Base-by-base conservation (phyloP, 2,888 invertebrate genomes). In the Subacronicta megacephala region DNA sequence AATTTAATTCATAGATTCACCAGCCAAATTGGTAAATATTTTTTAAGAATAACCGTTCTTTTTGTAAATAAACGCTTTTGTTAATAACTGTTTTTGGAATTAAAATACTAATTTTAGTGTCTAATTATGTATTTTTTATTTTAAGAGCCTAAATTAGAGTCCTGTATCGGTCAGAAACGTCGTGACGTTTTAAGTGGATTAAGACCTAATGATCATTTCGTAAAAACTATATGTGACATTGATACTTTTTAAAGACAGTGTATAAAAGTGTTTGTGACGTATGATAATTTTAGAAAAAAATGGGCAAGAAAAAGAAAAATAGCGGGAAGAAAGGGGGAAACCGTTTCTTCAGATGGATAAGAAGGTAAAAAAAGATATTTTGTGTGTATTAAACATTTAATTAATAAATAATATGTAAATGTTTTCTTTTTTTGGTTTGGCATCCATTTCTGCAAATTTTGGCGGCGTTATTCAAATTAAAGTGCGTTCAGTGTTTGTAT, bases 231-330 rank as follows among this genome's bases (percentile, higher is more conserved):
- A 78, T 63, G 63, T 75, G 52, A 63, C 61, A 61, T 57, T 62
- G 52, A 68, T 69, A 75, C 66, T 62, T 49, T 62, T 62, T 65
- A 64, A 78, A 81, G 78, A 84, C 80, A 79, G 80, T 70, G 75
- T 62, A 66, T 69, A 51, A 78, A 78, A 75, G 80, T 82, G 80
- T 77, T 77, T 72, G 83, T 86, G 82, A 75, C 77, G 57, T 83
- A 88, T 89, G 86, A 64, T 77, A 62, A 59, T 69, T 61, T 50
- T 60, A 59, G 43, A 75, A 66, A 75, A 86, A 81, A 84, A 94
- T 94, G 93, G 93, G 93, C 65, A 93, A 93, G 70, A 93, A 93
- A 86, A 93, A 92, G 88, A 94, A 92, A 87, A 88, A 86, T 80
- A 88, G 72, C 72, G 87, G 81, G 12, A 92, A 89, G 72, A 91